Base-by-base conservation (phyloP, 2,888 invertebrate species). In the Oeneis ivallda region DNA sequence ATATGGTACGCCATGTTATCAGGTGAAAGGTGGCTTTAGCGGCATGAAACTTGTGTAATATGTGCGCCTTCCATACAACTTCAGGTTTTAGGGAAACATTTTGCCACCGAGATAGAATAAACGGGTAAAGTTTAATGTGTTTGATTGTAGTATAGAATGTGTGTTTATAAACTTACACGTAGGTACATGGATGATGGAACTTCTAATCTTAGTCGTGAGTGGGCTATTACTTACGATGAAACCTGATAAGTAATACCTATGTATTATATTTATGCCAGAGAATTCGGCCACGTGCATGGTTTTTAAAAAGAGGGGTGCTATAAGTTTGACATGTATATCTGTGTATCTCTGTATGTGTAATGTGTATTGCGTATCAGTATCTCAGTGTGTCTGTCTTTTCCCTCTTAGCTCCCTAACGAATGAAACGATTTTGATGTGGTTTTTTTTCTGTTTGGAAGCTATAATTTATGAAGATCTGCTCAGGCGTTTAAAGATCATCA, bases 21-120 rank as follows among this genome's bases (percentile, higher is more conserved):
- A 61, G 61, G 78, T 77, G 76, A 72, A 67, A 70, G 68, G 64
- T 67, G 68, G 72, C 68, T 73, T 74, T 73, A 69, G 70, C 65
- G 70, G 71, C 71, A 72, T 72, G 71, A 72, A 76, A 76, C 74
- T 75, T 74, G 65, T 70, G 73, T 76, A 75, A 75, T 74, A 74
- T 74, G 67, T 69, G 69, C 61, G 63, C 63, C 66, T 70, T 64
- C 69, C 68, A 68, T 68, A 71, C 62, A 67, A 69, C 63, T 65
- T 59, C 49, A 45, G 63, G 65, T 72, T 72, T 71, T 66, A 63
- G 70, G 70, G 68, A 26, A 65, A 66, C 67, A 65, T 69, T 70
- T 69, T 60, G 49, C 60, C 64, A 52, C 54, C 63, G 49, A 65
- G 64, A 66, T 70, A 64, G 64, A 63, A 70, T 70, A 65, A 69